Conservation (phyloP, 1,140 invertebrate genomes). For the Tachypleus tridentatus region DNA sequence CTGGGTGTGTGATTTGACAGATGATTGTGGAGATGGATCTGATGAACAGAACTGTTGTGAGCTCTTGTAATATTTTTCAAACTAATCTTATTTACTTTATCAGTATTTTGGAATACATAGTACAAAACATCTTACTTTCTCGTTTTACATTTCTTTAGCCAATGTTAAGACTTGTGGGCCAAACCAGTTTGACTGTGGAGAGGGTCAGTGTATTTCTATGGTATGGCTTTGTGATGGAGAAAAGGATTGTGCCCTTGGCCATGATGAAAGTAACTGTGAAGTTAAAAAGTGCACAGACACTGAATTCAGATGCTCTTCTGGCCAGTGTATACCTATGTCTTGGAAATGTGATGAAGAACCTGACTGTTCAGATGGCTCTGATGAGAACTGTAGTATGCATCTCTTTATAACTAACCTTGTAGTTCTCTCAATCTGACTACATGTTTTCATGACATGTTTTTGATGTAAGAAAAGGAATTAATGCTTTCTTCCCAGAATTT, state of each 20-base stretch:
- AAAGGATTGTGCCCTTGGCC: conserved; percentile 39
- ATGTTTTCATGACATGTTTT: no score
- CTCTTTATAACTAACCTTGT: conserved; percentile 1
- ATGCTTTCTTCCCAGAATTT: no score
- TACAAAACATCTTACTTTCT: no score
- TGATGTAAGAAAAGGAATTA: no score
- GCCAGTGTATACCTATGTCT: conserved; percentile 43
- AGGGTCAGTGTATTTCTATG: conserved; percentile 31
- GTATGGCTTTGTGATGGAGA: conserved; percentile 32
- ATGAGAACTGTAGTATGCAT: conserved; percentile 12
- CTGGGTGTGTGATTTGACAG: no score
- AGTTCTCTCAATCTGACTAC: no score
- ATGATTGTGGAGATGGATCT: no score
- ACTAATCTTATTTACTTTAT: no score
- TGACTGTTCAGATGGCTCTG: conserved; percentile 21
- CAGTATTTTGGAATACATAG: no score
- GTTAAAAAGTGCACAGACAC: conserved; percentile 7
- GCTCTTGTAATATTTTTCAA: conserved; percentile 35
- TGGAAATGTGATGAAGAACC: conserved; percentile 19
- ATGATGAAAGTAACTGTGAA: conserved; percentile 37
- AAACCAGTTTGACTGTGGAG: conserved; percentile 8
- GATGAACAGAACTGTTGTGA: conserved; percentile 27
- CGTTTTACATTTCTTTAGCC: no score
- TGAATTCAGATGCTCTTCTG: conserved; percentile 48
- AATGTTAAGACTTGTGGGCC: not conserved